phyloP scores from a whole-genome alignment of 2,888 invertebrate genomes.

The Beris morrisii region DNA sequence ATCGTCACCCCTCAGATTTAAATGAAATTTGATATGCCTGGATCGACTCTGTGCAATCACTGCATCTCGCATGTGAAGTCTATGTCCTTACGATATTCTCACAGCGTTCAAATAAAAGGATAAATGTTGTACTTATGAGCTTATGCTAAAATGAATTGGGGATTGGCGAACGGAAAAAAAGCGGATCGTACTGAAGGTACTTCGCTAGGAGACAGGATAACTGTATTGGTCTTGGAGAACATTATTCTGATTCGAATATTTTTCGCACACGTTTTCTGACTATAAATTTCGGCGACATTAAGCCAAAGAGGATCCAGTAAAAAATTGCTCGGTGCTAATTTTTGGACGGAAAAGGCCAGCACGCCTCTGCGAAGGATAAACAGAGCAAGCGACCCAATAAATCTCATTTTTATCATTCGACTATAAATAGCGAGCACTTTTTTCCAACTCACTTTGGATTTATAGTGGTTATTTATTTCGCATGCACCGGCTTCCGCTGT shows the following conservation, averaged over 20 bases:
- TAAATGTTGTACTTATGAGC: no score
- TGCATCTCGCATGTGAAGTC: no score
- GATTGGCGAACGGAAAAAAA: no score
- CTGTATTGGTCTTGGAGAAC: no score
- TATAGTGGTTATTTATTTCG: conserved; percentile 57
- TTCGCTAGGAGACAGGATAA: no score
- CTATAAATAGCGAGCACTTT: conserved; percentile 55
- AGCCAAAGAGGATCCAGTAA: conserved; percentile 37
- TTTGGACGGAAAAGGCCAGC: conserved; percentile 18
- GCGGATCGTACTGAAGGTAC: no score
- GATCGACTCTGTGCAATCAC: no score
- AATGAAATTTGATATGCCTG: no score
- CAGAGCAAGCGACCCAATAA: conserved; percentile 45
- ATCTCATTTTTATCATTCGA: conserved; percentile 58
- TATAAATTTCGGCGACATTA: conserved; percentile 37
- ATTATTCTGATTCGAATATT: conserved; percentile 14
- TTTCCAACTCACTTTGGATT: conserved; percentile 50
- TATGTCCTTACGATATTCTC: no score
- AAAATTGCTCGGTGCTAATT: conserved; percentile 38
- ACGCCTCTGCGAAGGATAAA: conserved; percentile 19
- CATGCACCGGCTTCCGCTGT: conserved; percentile 39
- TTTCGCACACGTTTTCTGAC: conserved; percentile 34
- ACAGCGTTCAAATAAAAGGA: no score
- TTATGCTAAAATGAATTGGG: no score
- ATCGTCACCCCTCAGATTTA: no score